Base-by-base conservation (phyloP, 2,113 vertebrate genomes). In the Struthio camelus region DNA sequence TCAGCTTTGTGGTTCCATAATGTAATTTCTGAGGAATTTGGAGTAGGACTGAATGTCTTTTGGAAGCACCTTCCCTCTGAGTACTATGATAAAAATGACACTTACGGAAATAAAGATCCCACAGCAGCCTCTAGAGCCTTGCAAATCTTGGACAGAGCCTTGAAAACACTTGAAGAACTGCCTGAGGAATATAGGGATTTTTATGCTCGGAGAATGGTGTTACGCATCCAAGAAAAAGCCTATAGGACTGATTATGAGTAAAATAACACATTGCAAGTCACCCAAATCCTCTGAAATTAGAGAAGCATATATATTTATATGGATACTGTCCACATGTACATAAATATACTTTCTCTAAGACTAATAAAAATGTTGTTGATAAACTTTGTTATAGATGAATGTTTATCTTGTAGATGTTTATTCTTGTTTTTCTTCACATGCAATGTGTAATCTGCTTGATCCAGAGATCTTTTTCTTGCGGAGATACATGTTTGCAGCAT, bases 1-100 rank as follows among this genome's bases (percentile, higher is more conserved):
- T 32, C 97, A 99, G 99, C 99, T 71, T 96, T 99, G 97, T 99
- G 99, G 99, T 99, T 99, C 97, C 99, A 99, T 89, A 99, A 99
- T 97, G 99, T 99, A 16, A 96, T 98, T 84, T 99, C 99, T 80
- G 98, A 99, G 96, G 98, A 99, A 91, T 99, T 99, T 93, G 99
- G 99, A 80, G 98, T 99, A 36, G 99, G 99, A 22, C 97, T 99
- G 40, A 99, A 99, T 67, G 97, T 99, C 77, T 99, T 99, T 95
- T 99, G 99, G 99, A 99, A 98, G 85, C 99, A 99, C 56, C 98
- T 99, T 70, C 98, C 99, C 11, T 92, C 98, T 7, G 98, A 98
- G 72, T 98, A 96, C 96, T 99, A 99, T 19, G 99, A 99, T 97
- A 99, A 98, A 89, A 99, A 98, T 92, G 99, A 99, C 86, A 99